Conservation (phyloP, 2,888 invertebrate species). For the Shargacucullia verbasci region DNA sequence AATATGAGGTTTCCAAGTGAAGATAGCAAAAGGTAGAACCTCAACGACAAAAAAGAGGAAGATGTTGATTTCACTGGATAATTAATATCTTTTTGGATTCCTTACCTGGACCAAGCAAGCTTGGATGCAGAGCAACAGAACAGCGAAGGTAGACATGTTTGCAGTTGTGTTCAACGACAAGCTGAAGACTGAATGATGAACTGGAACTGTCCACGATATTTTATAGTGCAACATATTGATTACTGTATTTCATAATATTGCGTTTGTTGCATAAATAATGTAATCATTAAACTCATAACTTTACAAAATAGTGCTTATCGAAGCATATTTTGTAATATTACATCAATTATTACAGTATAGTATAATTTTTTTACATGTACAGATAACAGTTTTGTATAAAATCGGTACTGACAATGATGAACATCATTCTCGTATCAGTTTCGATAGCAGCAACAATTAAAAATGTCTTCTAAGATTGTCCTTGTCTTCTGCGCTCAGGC, state of each 20-base stretch:
- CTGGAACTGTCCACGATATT: background rate
- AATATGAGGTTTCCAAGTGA: too few relatives aligned
- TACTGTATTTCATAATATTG: too few relatives aligned
- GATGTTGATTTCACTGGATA: too few relatives aligned
- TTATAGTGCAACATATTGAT: slow-evolving; percentile 8
- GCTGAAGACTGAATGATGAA: slow-evolving; percentile 16
- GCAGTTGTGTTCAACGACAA: background rate
- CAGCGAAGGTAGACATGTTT: slow-evolving; percentile 42
- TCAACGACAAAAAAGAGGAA: too few relatives aligned
- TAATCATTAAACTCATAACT: too few relatives aligned
- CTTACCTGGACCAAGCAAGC: slow-evolving; percentile 23
- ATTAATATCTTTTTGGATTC: too few relatives aligned
- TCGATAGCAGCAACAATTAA: slow-evolving; percentile 18
- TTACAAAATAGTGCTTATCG: too few relatives aligned
- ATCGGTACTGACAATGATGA: background rate
- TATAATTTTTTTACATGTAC: too few relatives aligned
- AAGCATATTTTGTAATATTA: too few relatives aligned
- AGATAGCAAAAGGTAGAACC: too few relatives aligned
- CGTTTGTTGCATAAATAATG: too few relatives aligned
- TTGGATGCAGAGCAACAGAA: slow-evolving; percentile 50
- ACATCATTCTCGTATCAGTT: slow-evolving; percentile 25
- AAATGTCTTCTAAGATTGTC: slow-evolving; percentile 61
- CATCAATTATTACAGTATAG: too few relatives aligned
- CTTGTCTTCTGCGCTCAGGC: slow-evolving; percentile 51
- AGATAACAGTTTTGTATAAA: slow-evolving; percentile 14